phyloP scores from a whole-genome alignment of 2,797 vertebrate species.

The Erethizon dorsatum region DNA sequence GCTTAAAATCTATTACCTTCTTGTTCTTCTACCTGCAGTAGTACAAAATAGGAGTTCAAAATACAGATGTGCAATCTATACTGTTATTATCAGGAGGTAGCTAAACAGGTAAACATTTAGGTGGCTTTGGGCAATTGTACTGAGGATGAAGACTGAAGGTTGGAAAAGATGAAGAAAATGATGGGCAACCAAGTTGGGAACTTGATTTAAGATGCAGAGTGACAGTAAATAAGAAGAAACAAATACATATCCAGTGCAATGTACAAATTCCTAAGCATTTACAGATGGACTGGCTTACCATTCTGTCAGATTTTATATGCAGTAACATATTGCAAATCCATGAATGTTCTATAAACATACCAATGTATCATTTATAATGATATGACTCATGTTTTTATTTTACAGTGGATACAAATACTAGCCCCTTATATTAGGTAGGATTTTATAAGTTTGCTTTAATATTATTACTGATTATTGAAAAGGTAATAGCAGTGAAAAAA shows the following conservation, averaged over 20 bases:
- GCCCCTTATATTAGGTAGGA: neutral
- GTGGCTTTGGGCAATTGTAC: rapidly evolving
- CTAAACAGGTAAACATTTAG: neutral
- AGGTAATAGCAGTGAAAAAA: neutral
- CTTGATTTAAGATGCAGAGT: neutral
- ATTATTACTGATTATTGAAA: neutral
- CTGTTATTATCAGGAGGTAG: neutral
- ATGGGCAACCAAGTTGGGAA: neutral
- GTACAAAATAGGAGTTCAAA: neutral
- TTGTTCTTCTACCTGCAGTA: neutral
- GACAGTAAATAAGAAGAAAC: neutral
- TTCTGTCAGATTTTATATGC: neutral
- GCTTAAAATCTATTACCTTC: neutral
- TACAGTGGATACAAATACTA: neutral
- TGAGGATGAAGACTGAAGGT: neutral
- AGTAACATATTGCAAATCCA: neutral
- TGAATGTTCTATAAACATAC: neutral
- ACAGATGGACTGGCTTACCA: neutral
- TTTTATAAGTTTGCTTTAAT: neutral
- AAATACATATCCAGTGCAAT: neutral
- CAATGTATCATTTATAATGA: neutral
- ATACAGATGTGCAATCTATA: neutral
- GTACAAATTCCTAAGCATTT: neutral
- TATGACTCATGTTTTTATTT: neutral
- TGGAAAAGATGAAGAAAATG: neutral